Evolutionary conservation across 2,113 vertebrate genomes (phyloP), one percentile per base, ranked within the genome.

Genomic region (Ochotona princeps): DNA sequence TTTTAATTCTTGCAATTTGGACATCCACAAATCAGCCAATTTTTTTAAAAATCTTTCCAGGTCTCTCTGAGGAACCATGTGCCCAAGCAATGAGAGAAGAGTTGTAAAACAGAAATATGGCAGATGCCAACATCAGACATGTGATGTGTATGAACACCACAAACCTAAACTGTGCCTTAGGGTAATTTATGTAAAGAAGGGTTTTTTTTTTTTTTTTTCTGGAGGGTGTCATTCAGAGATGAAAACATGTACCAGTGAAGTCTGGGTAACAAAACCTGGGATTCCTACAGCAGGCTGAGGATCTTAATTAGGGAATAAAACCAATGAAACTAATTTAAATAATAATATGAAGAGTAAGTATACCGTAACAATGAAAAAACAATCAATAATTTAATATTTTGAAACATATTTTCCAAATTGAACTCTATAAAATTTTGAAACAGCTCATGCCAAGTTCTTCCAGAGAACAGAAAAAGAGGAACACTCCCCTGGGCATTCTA

Each of bases 351-450:
- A 28, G 61, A 80, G 25, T 65, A 89, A 82, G 51, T 88, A 70
- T 28, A 76, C 30, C 13, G 10, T n/a, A 86, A 38, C 32, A 5
- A 51, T 82, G 63, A 65, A 70, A 89, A 92, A 82, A 93, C 80
- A 38, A 35, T 69, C 18, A 74, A 8, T 35, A 75, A 15, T 75
- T 83, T 61, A 87, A 93, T 89, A 49, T 69, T 1, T 90, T 91
- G 35, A 8, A 66, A 67, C 54, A 63, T 14, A 51, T 28, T 30
- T 61, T 90, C 70, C 90, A 70, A 93, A 32, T 25, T 84, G 17
- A 61, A 57, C 69, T 57, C 51, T 83, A 67, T 89, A 49, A 74
- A 78, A 93, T 17, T 73, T 92, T 32, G 74, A 83, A 92, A 93
- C 8, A 32, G 25, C 80, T 69, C 11, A 87, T 93, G 10, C 57